Evolutionary conservation across 2,797 vertebrate species (phyloP).

Genomic region (Sebastes goodei): DNA sequence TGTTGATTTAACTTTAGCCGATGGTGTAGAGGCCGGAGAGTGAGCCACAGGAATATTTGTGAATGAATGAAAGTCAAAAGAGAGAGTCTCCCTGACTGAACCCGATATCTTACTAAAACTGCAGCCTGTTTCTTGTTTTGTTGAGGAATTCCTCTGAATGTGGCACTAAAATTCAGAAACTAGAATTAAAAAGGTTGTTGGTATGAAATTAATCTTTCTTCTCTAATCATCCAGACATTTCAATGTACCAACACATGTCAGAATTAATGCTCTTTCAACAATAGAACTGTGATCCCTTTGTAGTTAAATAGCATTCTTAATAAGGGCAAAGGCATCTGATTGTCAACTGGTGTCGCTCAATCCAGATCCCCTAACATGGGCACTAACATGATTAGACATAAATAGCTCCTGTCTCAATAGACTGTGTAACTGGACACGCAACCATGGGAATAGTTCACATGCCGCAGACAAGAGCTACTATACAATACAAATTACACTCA

Average conservation of each 20-base stretch:
- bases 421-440: conserved; percentile 73
- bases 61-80: no score
- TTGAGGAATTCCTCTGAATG: background rate
- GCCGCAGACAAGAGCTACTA: conserved; percentile 38
- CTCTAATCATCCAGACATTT: background rate
- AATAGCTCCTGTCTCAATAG: conserved; percentile 77
- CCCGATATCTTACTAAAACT: background rate
- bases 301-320: conserved; percentile 60
- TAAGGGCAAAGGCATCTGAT: conserved; percentile 72
- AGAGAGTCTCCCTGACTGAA: no score
- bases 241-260: background rate
- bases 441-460: conserved; percentile 62
- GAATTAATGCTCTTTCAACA: conserved; percentile 35
- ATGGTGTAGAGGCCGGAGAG: no score
- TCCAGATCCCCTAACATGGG: conserved; percentile 80
- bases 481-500: conserved; percentile 23
- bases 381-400: conserved; percentile 81
- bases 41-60: no score
- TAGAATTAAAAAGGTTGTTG: background rate
- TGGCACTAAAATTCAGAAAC: background rate
- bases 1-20: no score
- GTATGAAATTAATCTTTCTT: background rate
- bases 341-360: conserved; percentile 74
- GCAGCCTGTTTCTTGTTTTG: background rate
- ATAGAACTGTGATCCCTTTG: conserved; percentile 49